Conservation (phyloP, 2,888 invertebrate species). For the Spisula solida region DNA sequence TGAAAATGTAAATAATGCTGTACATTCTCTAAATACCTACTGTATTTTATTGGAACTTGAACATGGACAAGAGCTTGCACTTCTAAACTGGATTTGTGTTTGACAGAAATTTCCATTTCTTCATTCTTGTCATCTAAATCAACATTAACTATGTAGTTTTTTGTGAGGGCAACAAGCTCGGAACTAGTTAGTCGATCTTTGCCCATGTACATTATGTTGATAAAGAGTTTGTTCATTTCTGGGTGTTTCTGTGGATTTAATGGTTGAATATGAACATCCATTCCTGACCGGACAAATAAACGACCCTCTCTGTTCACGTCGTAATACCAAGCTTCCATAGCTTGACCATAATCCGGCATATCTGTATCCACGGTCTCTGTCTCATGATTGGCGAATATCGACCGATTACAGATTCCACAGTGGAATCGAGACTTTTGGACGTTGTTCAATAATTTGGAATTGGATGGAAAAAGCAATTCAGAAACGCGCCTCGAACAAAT, state of each 20-base stretch:
- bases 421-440: constrained; percentile 22
- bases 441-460: neutral
- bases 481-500: neutral
- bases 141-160: constrained; percentile 68
- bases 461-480: neutral
- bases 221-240: constrained; percentile 73
- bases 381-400: constrained; percentile 36
- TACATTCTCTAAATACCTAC: constrained; percentile 60
- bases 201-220: constrained; percentile 68
- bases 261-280: constrained; percentile 70
- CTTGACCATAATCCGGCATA: constrained; percentile 58
- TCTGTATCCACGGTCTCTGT: constrained; percentile 34
- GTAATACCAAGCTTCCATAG: constrained; percentile 72
- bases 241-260: constrained; percentile 73
- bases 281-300: constrained; percentile 66
- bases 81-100: constrained; percentile 55
- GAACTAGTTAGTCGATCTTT: constrained; percentile 41
- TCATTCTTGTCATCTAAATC: constrained; percentile 60
- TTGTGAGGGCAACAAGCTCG: constrained; percentile 56
- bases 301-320: constrained; percentile 70
- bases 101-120: constrained; percentile 63
- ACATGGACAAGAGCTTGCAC: constrained; percentile 70
- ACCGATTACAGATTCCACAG: neutral
- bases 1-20: too few relatives aligned
- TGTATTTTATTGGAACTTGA: constrained; percentile 76